These are phyloP conservation scores for Heliconius ismenius DNA, from an alignment of 2,888 invertebrate species.

Conservation along the genomic window DNA sequence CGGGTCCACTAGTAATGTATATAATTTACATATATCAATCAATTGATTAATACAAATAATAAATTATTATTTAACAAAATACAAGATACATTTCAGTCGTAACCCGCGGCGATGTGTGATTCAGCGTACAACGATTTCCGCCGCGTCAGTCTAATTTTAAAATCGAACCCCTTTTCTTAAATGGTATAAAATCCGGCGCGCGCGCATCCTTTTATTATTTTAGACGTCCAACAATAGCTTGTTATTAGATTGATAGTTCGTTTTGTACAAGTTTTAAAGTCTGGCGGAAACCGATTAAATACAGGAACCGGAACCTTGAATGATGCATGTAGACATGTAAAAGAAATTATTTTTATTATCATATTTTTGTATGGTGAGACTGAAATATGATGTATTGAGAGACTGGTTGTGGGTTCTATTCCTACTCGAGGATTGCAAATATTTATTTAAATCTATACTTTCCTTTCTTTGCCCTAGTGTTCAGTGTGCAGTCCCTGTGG, in stretches of 20 bases:
- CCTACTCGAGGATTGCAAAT: no score
- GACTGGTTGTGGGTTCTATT: no score
- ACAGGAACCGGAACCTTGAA: slow-evolving; percentile 9
- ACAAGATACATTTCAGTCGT: slow-evolving; percentile 28
- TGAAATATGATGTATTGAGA: background rate
- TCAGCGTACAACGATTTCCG: slow-evolving; percentile 75
- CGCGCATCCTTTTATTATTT: slow-evolving; percentile 76
- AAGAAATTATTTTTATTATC: background rate
- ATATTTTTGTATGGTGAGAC: background rate
- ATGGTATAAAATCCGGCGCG: slow-evolving; percentile 77
- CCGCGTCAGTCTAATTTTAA: slow-evolving; percentile 74
- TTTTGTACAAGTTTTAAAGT: slow-evolving; percentile 36
- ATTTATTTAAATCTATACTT: no score
- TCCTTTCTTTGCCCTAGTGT: no score
- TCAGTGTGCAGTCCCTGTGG: no score
- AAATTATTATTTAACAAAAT: slow-evolving; percentile 29
- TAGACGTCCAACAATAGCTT: slow-evolving; percentile 54
- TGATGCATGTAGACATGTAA: background rate
- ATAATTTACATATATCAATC: background rate
- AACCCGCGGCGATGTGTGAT: slow-evolving; percentile 53
- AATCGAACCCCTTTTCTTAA: slow-evolving; percentile 66
- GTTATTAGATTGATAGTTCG: slow-evolving; percentile 45
- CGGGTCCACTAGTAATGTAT: no score
- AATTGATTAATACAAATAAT: background rate
- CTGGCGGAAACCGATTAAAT: slow-evolving; percentile 35